Evolutionary conservation across 2,797 vertebrate species (phyloP), one percentile per base, ranked within the genome.

Genomic region (Cichlasoma orientale): DNA sequence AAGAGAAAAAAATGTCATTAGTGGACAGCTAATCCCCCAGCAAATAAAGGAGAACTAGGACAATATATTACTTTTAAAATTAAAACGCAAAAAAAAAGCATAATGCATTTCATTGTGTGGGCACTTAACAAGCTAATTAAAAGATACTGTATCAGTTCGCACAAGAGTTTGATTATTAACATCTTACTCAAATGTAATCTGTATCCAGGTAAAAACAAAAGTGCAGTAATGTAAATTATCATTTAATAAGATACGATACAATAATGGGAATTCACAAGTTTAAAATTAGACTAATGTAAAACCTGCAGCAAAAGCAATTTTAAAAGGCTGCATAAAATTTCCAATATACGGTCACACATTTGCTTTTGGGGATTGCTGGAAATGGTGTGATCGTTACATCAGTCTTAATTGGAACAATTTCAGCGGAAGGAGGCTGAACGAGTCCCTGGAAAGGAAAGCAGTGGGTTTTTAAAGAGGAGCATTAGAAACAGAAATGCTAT

Each of bases 321-420:
- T 63, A 72, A 79, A 78, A 74, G 36, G n/a, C 44, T 55, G 56
- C 74, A 57, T 50, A 72, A 47, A 18, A 82, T 80, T 76, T 86
- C 58, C 54, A 7, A 27, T 13, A n/a, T 18, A 21, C 53, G 52
- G 72, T 74, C 74, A 80, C 85, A 71, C 76, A 72, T 86, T 79
- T 77, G 83, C 73, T 82, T 81, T 77, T 63, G 82, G 83, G 52
- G 82, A 86, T 90, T 88, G 57, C 87, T 13, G 56, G 70, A 87
- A 74, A 88, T 92, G 79, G 86, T 81, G 86, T 80, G 83, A 92
- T 74, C 74, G 33, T 91, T 93, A 77, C 85, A 90, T 90, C 90
- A 86, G 58, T 79, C 83, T 86, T 87, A 88, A 89, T 89, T 83
- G 88, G 71, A 85, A 78, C 63, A 72, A 78, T 82, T 44, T 81